Base-by-base conservation (phyloP, 2,797 vertebrate genomes). In the Notamacropus eugenii region DNA sequence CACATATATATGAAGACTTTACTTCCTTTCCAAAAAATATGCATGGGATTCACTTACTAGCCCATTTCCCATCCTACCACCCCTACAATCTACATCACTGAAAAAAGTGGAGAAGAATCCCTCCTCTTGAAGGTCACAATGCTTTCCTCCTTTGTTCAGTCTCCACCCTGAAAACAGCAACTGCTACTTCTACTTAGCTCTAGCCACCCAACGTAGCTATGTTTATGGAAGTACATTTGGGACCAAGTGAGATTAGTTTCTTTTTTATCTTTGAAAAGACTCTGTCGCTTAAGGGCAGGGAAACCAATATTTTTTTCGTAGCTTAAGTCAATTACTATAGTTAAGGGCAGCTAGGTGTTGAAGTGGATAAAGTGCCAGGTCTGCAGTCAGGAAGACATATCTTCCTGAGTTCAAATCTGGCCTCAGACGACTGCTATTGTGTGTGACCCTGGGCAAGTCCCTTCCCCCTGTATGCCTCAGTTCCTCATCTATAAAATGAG, bases 101-200 rank as follows among this genome's bases (percentile, higher is more conserved):
- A 91, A 74, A n/a, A 28, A 28, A 54, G 58, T 90, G 14, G 91
- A 93, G 16, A 94, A 95, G 11, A 56, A 19, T 93, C 12, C 6
- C 52, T 95, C 96, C 87, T 29, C 50, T 59, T 93, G 55, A 14
- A 34, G 56, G 55, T 92, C 90, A 3, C 59, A 13, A 11, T 52
- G 74, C 91, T 93, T 58, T 93, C 93, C 92, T 95, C 95, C 96
- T 54, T 97, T 96, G 95, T 27, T 93, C 91, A 59, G 55, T 90
- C 74, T 92, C 95, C 31, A 62, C 90, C 92, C 40, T 97, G 31
- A 91, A 97, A 95, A 27, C 90, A 90, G 40, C 24, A 90, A 82
- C 2, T 50, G 91, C 50, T 92, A 93, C 12, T 95, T 95, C 56
- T 92, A 4, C 52, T 93, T 92, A 93, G 31, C 40, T 93, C 55